These are phyloP conservation scores for Synchiropus splendidus DNA, from an alignment of 2,113 vertebrate species.

Conservation along the genomic window DNA sequence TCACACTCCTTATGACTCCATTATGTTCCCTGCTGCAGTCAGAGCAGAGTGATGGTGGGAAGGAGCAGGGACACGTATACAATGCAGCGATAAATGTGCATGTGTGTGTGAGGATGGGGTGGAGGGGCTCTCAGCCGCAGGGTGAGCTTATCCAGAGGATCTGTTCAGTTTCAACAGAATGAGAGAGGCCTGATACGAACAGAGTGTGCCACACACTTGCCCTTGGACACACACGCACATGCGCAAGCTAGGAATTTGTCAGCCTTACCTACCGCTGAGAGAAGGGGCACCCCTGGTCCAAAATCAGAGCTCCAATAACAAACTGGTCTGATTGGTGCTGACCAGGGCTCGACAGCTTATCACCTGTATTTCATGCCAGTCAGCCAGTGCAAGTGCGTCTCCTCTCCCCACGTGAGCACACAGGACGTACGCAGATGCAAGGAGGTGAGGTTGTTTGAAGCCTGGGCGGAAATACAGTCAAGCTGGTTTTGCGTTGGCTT, in stretches of 20 bases:
- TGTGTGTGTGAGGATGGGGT: constrained; percentile 10
- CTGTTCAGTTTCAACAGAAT: constrained; percentile 56
- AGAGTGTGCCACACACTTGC: constrained; percentile 45
- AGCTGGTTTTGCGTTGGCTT: constrained; percentile 20
- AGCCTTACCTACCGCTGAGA: constrained; percentile 56
- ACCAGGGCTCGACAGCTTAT: constrained; percentile 23
- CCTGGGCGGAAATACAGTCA: constrained; percentile 10
- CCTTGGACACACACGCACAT: constrained; percentile 12
- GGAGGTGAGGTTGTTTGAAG: neutral
- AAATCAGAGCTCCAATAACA: constrained; percentile 59
- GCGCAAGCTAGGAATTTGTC: constrained; percentile 40
- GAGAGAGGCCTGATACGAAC: constrained; percentile 44
- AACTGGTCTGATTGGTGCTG: constrained; percentile 55
- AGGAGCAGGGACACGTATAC: constrained; percentile 7
- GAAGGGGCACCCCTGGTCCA: constrained; percentile 40
- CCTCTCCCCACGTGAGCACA: neutral
- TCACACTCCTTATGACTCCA: constrained; percentile 34
- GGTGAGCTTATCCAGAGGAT: constrained; percentile 65
- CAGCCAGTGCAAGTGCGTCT: constrained; percentile 8
- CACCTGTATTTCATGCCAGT: constrained; percentile 17
- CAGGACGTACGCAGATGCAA: neutral
- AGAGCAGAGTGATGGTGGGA: constrained; percentile 19
- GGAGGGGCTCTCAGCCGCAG: constrained; percentile 39
- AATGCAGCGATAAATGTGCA: constrained; percentile 34
- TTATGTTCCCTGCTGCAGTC: constrained; percentile 23